Base-by-base conservation (phyloP, 2,888 invertebrate species). In the Dromius quadrimaculatus region DNA sequence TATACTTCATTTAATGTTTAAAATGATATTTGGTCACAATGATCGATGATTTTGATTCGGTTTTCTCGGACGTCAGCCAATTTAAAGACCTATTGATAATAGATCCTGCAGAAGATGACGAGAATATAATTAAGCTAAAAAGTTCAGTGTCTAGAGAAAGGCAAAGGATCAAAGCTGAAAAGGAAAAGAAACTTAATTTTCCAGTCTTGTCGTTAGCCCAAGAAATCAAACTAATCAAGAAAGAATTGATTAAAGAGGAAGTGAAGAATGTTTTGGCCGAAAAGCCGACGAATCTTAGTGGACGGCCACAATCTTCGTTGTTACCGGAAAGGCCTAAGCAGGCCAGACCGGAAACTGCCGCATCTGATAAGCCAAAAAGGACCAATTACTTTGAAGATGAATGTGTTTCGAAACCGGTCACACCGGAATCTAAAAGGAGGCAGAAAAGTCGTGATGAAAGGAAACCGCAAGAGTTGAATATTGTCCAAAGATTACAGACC, bases 41-140 rank as follows among this genome's bases (percentile, higher is more conserved):
- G 50, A 3, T 13, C 3, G 3, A 23, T 28, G 50, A 54, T 15
- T 54, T 54, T 15, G 50, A 54, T 6, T 54, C 50, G 8, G 28
- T 23, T 5, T 54, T 54, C 15, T 54, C 50, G 2, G 50, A 54
- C 9, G 11, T 11, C 13, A 54, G 50, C 8, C 17, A 54, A 15
- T 54, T 54, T 8, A 23, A 54, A 54, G 50, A 54, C 13, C 50
- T 54, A 0, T 15, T 54, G 6, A 54, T 54, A 2, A 54, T 54
- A 2, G 50, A 54, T 8, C 23, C 11, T n/a, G n/a, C n/a, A 0
- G 28, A 54, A 15, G 1, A 4, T 6, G 15, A 28, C 2, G 13
- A 11, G 5, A 28, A 6, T 32, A 13, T 15, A 13, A 4, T 54
- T 4, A n/a, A 13, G 2, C 1, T 23, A 4, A 54, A 23, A 54